Percentiles rank a stretch among this genome's conserved stretches.
phyloP scores from a whole-genome alignment of 2,113 vertebrate species.

The Nerophis ophidion region DNA sequence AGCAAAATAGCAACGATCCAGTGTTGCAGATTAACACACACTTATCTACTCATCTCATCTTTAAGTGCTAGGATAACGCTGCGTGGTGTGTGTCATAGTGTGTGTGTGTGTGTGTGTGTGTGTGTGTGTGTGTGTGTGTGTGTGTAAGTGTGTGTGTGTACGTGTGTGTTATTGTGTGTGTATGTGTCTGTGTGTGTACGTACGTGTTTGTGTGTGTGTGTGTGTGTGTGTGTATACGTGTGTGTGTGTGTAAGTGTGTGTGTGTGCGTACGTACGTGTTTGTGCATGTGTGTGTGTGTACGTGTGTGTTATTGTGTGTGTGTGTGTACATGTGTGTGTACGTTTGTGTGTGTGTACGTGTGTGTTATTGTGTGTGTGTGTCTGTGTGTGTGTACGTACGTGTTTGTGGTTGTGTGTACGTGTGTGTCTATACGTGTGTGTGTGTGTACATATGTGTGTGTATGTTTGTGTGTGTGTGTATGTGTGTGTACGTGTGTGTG shows the following conservation, averaged over 20 bases:
- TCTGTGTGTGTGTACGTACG: not conserved
- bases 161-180: not conserved
- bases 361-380: conserved; percentile 7
- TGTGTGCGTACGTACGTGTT: too few species aligned
- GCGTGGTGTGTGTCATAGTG: not conserved
- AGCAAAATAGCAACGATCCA: conserved; percentile 26
- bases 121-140: conserved; percentile 10
- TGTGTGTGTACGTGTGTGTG: conserved; percentile 10
- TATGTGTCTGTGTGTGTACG: conserved; percentile 5
- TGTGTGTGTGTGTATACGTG: conserved; percentile 1
- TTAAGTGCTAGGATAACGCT: conserved; percentile 32
- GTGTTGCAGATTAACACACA: conserved; percentile 43
- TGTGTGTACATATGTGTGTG: conserved; percentile 3
- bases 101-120: conserved; percentile 8
- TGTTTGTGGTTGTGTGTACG: too few species aligned
- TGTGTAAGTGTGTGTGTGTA: conserved; percentile 11
- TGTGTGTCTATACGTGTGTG: conserved; percentile 8
- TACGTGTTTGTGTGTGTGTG: conserved; percentile 9
- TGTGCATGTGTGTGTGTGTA: conserved; percentile 9
- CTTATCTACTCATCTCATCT: conserved; percentile 48
- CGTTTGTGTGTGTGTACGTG: conserved; percentile 10
- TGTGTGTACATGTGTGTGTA: conserved; percentile 5
- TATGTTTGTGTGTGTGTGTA: conserved; percentile 7
- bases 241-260: conserved; percentile 8
- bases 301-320: not conserved